Evolutionary conservation across 2,888 invertebrate genomes (phyloP).

Genomic region (Macrophya annulata): DNA sequence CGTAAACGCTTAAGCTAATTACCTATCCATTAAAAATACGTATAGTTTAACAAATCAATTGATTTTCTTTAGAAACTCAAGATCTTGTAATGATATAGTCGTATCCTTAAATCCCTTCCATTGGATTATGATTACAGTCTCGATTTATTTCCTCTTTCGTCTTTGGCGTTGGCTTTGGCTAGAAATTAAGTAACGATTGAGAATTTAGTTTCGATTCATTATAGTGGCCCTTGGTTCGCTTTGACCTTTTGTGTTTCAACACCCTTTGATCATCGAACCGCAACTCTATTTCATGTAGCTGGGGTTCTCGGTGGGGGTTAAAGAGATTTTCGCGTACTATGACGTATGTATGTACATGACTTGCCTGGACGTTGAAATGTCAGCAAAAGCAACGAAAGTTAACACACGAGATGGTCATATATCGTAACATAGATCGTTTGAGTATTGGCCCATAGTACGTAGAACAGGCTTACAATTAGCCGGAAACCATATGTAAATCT

Average conservation of each 20-base stretch:
- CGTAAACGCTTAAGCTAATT: background rate
- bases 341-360: slow-evolving; percentile 13
- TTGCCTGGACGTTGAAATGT: background rate
- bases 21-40: background rate
- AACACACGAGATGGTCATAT: background rate
- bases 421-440: background rate
- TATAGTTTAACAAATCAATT: background rate
- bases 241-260: slow-evolving; percentile 46
- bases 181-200: slow-evolving; percentile 18
- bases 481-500: slow-evolving; percentile 48
- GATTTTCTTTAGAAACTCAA: background rate
- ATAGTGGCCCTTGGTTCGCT: background rate
- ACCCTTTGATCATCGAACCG: slow-evolving; percentile 49
- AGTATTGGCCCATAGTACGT: background rate
- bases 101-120: background rate
- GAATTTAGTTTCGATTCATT: slow-evolving; percentile 1
- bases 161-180: background rate
- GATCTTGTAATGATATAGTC: background rate
- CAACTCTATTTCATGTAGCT: slow-evolving; percentile 13
- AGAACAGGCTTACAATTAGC: slow-evolving; percentile 37
- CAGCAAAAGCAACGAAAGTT: background rate
- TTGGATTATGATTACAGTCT: background rate
- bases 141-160: background rate
- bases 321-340: slow-evolving; percentile 39
- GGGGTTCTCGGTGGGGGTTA: background rate